Evolutionary conservation across 1,140 invertebrate genomes (phyloP), one percentile per base, ranked within the genome.

Genomic region (Pachypeltis micranthus): DNA sequence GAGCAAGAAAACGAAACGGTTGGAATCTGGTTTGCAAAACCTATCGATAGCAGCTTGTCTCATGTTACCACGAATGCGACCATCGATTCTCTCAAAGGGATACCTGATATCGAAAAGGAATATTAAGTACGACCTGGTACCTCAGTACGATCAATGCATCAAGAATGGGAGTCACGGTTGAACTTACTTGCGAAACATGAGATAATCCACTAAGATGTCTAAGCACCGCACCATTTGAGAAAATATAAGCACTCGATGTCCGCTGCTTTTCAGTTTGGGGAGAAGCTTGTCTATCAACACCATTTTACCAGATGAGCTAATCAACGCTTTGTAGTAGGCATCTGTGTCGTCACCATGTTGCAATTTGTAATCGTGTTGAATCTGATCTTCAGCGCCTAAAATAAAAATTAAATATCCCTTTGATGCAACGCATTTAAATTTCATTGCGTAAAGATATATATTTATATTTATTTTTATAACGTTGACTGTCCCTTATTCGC

Each of bases 201-300:
- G 78, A 78, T 98, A 99, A 73, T 99, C 96, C 78, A 99, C 97
- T 10, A 99, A 78, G 69, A 99, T 92, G 76, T 99, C 96, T 39
- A 99, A 80, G 71, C 97, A 96, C 68, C 91, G 84, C n/a, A 98
- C 95, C 96, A 99, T 99, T 78, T 99, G 96, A 75, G 95, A 98
- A 75, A 99, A 99, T 72, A 99, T 88, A 28, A 99, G 80, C 28
- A 99, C 96, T 69, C 96, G 83, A 77, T 99, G 96, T 7, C 96
- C 95, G 72, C 92, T 93, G 28, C 88, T 85, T 77, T 93, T 94
- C 23, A 99, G 78, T 78, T 98, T 96, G 1, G 96, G 94, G 64
- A 99, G 75, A 34, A 99, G 78, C 78, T 99, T 99, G 74, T 99
- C 97, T 63, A 99, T 91, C 10, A 99, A 79, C 4, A 99, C 96